Evolutionary conservation across 2,113 vertebrate species (phyloP).

Genomic region (Echinops telfairi): DNA sequence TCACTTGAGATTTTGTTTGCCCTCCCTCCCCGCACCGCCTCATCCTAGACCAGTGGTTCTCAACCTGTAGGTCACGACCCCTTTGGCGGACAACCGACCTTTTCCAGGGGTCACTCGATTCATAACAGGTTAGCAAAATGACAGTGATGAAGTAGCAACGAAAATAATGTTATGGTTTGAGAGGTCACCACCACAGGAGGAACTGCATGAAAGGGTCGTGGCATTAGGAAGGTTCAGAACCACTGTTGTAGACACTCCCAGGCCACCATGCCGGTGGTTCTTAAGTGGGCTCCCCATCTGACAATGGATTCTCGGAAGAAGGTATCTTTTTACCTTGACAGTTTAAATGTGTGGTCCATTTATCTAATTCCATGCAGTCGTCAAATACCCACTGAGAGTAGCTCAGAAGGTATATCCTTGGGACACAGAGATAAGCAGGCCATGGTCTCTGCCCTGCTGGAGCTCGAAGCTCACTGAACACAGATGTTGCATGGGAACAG

Average conservation of each 20-base stretch:
- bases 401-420: neutral
- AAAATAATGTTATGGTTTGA: too few relatives aligned
- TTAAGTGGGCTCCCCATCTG: conserved; percentile 2
- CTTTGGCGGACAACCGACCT: too few relatives aligned
- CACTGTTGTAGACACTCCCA: neutral
- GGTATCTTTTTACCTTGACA: neutral
- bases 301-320: conserved; percentile 4
- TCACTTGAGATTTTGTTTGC: neutral
- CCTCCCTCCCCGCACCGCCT: neutral
- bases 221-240: too few relatives aligned
- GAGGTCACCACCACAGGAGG: too few relatives aligned
- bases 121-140: too few relatives aligned
- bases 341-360: conserved; percentile 18
- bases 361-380: neutral
- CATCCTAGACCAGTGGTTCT: too few relatives aligned
- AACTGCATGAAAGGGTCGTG: too few relatives aligned
- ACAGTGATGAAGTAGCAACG: too few relatives aligned
- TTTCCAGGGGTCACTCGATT: too few relatives aligned
- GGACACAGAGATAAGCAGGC: neutral
- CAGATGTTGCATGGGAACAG: neutral
- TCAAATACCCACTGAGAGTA: conserved; percentile 14
- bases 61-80: too few relatives aligned
- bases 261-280: neutral
- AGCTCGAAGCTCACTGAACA: neutral
- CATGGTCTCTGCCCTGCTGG: neutral